A percentile compares a stretch with the other conserved stretches of the same genome.
Evolutionary conservation across 2,797 vertebrate species (phyloP).

Genomic region (Peromyscus nudipes): DNA sequence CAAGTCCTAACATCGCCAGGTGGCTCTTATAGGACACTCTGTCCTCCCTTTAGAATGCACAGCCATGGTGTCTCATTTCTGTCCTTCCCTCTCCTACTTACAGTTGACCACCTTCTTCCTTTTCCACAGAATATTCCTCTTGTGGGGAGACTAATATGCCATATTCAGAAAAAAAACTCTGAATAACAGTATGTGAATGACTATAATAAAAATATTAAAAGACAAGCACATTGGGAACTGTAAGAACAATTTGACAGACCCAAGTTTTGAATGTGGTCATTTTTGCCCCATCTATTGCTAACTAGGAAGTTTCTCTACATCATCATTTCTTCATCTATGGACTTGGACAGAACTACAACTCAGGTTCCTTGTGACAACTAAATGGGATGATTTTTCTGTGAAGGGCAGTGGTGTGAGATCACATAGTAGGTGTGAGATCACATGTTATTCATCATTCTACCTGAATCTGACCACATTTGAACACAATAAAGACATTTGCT

Average conservation of each 20-base stretch:
- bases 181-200: neutral
- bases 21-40: neutral
- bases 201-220: neutral
- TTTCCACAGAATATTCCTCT: neutral
- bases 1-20: no score
- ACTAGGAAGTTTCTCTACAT: neutral
- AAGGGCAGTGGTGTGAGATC: neutral
- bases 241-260: neutral
- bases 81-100: neutral
- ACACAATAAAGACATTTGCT: neutral
- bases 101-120: neutral
- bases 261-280: neutral
- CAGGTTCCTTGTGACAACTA: neutral
- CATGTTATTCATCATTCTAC: no score
- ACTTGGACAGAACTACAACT: slow-evolving; percentile 1
- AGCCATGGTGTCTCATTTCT: neutral
- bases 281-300: neutral
- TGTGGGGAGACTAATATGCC: neutral
- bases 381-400: neutral
- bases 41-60: neutral
- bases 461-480: neutral
- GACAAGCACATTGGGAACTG: neutral
- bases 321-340: neutral
- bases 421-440: neutral
- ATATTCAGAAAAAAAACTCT: neutral